A percentile compares a stretch with the other conserved stretches of the same genome.
Evolutionary conservation across 1,140 invertebrate species (phyloP).

Genomic region (Brachionus calyciflorus): DNA sequence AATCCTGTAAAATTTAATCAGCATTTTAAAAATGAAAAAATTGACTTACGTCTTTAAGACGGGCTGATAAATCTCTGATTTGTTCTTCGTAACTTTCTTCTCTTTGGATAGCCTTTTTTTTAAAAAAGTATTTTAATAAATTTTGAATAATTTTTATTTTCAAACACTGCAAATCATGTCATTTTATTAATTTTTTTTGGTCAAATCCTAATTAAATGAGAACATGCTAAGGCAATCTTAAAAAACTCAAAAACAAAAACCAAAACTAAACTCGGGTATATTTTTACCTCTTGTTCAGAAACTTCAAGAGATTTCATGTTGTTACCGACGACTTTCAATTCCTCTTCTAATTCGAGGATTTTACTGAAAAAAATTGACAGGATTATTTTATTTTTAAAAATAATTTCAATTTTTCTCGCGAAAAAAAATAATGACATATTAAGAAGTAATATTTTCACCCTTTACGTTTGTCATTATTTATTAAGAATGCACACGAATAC

Average conservation of each 20-base stretch:
- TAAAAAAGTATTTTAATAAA: background rate
- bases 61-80: constrained; percentile 96
- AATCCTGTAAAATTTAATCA: background rate
- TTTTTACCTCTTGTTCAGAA: constrained; percentile 91
- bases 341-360: constrained; percentile 99
- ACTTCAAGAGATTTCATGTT: constrained; percentile 99
- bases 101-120: constrained; percentile 88
- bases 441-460: constrained; percentile 14
- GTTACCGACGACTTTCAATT: constrained; percentile 98
- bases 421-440: constrained; percentile 30
- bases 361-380: constrained; percentile 69
- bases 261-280: background rate
- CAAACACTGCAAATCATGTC: background rate
- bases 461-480: constrained; percentile 23
- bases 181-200: background rate
- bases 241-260: constrained; percentile 47
- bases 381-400: background rate
- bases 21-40: background rate
- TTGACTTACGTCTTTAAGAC: constrained; percentile 89
- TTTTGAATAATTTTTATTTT: background rate
- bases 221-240: constrained; percentile 11
- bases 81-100: constrained; percentile 99
- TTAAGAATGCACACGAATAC: constrained; percentile 57
- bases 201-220: background rate
- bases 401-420: background rate